Conservation (phyloP, 1,140 invertebrate genomes). For the Choristoneura fumiferana region DNA sequence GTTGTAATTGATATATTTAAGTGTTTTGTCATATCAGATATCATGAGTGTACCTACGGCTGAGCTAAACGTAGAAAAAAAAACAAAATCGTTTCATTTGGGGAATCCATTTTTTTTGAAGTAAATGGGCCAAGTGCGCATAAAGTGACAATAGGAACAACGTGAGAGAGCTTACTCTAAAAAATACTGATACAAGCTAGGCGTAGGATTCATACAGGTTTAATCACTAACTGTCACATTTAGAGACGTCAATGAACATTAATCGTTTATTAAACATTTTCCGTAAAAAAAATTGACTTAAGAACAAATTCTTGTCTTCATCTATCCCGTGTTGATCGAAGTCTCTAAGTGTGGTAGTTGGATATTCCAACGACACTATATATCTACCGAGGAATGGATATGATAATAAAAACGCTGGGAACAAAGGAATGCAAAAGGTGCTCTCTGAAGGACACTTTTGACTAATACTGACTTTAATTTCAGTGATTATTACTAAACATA, state of each 20-base stretch:
- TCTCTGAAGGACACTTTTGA: slow-evolving; percentile 28
- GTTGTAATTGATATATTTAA: too few relatives aligned
- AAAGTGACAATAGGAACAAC: slow-evolving; percentile 60
- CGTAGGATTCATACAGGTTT: slow-evolving; percentile 46
- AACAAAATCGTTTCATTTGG: too few relatives aligned
- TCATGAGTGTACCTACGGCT: too few relatives aligned
- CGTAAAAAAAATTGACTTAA: too few relatives aligned
- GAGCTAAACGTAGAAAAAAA: too few relatives aligned
- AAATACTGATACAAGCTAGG: slow-evolving; percentile 71
- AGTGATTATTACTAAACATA: slow-evolving; percentile 23
- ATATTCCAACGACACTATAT: slow-evolving; percentile 27
- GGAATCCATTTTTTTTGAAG: not conserved
- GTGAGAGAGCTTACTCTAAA: slow-evolving; percentile 64
- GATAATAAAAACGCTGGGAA: slow-evolving; percentile 46
- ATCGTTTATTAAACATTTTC: too few relatives aligned
- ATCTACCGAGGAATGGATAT: slow-evolving; percentile 42
- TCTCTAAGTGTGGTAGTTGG: too few relatives aligned
- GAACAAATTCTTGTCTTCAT: too few relatives aligned
- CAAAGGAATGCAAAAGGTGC: slow-evolving; percentile 68
- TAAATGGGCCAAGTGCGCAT: slow-evolving; percentile 20
- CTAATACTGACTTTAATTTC: slow-evolving; percentile 43
- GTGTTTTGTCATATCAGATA: too few relatives aligned
- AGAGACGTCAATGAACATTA: too few relatives aligned
- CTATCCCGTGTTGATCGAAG: too few relatives aligned
- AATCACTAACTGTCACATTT: slow-evolving; percentile 31